Evolutionary conservation across 2,113 vertebrate genomes (phyloP).

Genomic region (Siphamia tubifer): DNA sequence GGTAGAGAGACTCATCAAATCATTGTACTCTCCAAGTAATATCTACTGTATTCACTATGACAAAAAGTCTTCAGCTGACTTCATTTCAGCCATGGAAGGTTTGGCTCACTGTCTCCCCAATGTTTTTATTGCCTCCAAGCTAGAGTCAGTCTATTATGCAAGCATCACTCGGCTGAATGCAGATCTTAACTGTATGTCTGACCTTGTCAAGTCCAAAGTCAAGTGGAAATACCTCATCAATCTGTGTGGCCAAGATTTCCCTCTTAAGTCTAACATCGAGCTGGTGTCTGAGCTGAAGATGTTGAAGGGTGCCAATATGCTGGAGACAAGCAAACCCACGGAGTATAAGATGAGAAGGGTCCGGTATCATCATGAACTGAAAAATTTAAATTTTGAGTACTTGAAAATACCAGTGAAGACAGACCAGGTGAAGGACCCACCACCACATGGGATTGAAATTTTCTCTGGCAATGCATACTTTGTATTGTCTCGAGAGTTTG

Average conservation of each 20-base stretch:
- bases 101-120: slow-evolving; percentile 60
- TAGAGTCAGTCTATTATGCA: slow-evolving; percentile 38
- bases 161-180: slow-evolving; percentile 53
- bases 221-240: slow-evolving; percentile 68
- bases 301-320: slow-evolving; percentile 49
- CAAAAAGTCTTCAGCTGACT: slow-evolving; percentile 49
- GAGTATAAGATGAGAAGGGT: slow-evolving; percentile 13
- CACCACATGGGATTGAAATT: slow-evolving; percentile 87
- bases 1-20: slow-evolving; percentile 58
- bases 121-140: slow-evolving; percentile 52
- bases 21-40: slow-evolving; percentile 45
- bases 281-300: slow-evolving; percentile 48
- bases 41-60: slow-evolving; percentile 67
- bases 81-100: slow-evolving; percentile 44
- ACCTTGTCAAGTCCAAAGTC: slow-evolving; percentile 49
- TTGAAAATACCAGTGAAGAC: slow-evolving; percentile 40
- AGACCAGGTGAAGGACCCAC: slow-evolving; percentile 19
- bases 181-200: slow-evolving; percentile 58
- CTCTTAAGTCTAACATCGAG: slow-evolving; percentile 57
- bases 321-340: slow-evolving; percentile 45
- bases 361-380: slow-evolving; percentile 36
- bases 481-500: slow-evolving; percentile 85
- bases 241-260: slow-evolving; percentile 68
- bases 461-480: slow-evolving; percentile 95
- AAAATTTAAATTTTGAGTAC: slow-evolving; percentile 10